Conservation (phyloP, 2,797 vertebrate genomes). For the Bradypus variegatus region DNA sequence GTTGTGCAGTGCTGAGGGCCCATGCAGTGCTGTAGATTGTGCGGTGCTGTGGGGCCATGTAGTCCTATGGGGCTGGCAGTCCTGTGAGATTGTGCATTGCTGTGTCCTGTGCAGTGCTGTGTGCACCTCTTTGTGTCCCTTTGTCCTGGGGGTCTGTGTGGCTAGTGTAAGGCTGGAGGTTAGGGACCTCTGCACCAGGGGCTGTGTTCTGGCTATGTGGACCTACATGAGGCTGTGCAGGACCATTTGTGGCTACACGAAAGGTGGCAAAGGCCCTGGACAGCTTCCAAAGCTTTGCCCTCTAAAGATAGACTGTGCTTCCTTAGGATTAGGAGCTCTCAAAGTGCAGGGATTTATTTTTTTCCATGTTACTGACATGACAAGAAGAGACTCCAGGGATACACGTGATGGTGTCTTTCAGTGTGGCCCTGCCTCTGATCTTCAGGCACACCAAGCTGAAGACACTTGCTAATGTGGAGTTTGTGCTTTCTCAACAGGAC, state of each 20-base stretch:
- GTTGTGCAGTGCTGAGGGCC: too few relatives aligned
- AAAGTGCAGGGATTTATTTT: background rate
- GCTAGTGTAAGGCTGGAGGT: background rate
- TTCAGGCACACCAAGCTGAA: background rate
- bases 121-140: background rate
- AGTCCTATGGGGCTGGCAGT: too few relatives aligned
- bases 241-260: background rate
- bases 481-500: slow-evolving; percentile 79
- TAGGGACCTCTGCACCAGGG: background rate
- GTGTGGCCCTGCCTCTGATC: background rate
- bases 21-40: too few relatives aligned
- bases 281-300: background rate
- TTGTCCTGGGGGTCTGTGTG: background rate
- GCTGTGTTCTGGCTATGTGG: background rate
- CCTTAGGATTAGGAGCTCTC: background rate
- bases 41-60: background rate
- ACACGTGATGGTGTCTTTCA: too few relatives aligned
- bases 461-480: background rate
- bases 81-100: background rate
- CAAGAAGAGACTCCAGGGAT: background rate
- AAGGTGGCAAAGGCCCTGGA: background rate
- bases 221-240: background rate
- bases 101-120: fast-evolving
- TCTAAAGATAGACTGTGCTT: background rate
- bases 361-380: background rate